Evolutionary conservation across 2,113 vertebrate species (phyloP).

Genomic region (Hippolais icterina): DNA sequence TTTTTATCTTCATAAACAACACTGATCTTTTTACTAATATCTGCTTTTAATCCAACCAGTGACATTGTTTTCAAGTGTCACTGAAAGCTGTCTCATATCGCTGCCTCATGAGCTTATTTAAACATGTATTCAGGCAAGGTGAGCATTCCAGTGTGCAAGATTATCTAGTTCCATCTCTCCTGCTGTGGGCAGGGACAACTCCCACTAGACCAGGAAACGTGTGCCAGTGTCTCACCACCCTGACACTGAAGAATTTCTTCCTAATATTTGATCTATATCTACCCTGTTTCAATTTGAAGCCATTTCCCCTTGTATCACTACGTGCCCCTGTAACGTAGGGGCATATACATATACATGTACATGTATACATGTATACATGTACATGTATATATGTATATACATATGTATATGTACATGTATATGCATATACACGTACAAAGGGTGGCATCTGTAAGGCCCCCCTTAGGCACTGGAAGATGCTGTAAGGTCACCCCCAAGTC

Average conservation of each 20-base stretch:
- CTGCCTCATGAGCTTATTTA: not conserved
- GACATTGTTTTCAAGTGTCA: not conserved
- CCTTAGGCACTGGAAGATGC: not conserved
- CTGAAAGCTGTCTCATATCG: not conserved
- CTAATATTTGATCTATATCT: not conserved
- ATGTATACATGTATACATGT: too few relatives aligned
- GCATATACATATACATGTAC: too few relatives aligned
- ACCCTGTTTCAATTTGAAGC: not conserved
- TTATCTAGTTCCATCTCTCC: not conserved
- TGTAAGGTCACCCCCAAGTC: too few relatives aligned
- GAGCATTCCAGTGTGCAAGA: not conserved
- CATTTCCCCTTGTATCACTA: not conserved
- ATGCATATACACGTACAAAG: too few relatives aligned
- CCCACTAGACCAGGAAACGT: too few relatives aligned
- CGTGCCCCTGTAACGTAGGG: not conserved
- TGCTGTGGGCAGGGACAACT: not conserved
- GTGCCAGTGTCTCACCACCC: not conserved
- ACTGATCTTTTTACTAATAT: not conserved
- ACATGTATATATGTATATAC: too few relatives aligned
- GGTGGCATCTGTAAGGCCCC: not conserved
- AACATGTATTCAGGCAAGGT: not conserved
- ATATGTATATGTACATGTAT: too few relatives aligned
- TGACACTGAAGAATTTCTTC: not conserved
- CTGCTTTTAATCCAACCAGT: not conserved
- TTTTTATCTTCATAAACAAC: slow-evolving; percentile 1